Evolutionary conservation across 2,888 invertebrate genomes (phyloP).

Genomic region (Anticlea derivata): DNA sequence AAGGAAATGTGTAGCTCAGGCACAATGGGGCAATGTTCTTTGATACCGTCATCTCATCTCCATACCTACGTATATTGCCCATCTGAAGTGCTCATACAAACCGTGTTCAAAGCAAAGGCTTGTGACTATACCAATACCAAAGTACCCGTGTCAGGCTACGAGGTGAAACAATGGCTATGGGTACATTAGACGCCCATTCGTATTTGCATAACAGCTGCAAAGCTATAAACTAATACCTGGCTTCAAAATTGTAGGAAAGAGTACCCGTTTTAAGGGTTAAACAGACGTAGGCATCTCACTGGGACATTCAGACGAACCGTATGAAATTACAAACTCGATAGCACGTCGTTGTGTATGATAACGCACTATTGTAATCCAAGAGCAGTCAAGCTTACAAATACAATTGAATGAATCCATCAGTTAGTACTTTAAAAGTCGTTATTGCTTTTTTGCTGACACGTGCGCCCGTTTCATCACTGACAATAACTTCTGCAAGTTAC

Average conservation of each 20-base stretch:
- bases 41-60: conserved; percentile 17
- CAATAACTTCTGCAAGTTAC: conserved; percentile 34
- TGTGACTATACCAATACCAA: conserved; percentile 32
- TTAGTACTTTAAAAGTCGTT: background rate
- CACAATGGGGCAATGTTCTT: conserved; percentile 15
- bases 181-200: conserved; percentile 44
- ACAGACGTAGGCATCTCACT: background rate
- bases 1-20: conserved; percentile 2
- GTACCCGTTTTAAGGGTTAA: conserved; percentile 36
- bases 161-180: conserved; percentile 43
- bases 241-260: conserved; percentile 46
- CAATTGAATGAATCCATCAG: background rate
- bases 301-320: background rate
- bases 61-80: conserved; percentile 23
- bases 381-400: too few relatives aligned
- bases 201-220: conserved; percentile 52
- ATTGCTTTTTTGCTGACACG: conserved; percentile 16
- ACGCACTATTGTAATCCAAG: background rate
- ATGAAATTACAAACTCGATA: background rate
- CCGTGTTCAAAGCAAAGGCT: conserved; percentile 26
- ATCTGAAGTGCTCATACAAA: conserved; percentile 32
- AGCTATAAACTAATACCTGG: conserved; percentile 53
- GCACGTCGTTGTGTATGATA: conserved; percentile 2
- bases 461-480: conserved; percentile 35
- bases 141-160: conserved; percentile 32